phyloP scores from a whole-genome alignment of 1,140 invertebrate species.

The Bombus turneri region DNA sequence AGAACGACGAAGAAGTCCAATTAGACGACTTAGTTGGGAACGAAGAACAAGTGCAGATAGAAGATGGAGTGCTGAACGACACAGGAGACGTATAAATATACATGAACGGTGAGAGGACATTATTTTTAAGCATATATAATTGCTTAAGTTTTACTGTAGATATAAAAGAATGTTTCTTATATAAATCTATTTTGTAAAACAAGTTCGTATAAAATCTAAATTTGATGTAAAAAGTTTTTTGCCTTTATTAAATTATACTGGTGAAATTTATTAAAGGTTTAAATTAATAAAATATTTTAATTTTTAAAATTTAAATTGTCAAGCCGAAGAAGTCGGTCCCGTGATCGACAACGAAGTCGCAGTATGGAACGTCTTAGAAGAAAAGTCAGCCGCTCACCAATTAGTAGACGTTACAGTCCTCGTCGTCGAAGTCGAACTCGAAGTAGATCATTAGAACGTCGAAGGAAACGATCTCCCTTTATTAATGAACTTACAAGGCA shows the following conservation, averaged over 20 bases:
- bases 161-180: constrained; percentile 4
- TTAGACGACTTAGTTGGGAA: constrained; percentile 71
- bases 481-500: constrained; percentile 79
- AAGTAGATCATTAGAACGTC: constrained; percentile 73
- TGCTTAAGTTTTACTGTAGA: constrained; percentile 1
- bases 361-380: constrained; percentile 73
- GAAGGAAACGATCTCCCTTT: constrained; percentile 79
- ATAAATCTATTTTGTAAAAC: neutral
- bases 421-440: constrained; percentile 72
- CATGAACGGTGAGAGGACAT: constrained; percentile 76
- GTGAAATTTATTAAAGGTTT: constrained; percentile 1
- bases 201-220: neutral
- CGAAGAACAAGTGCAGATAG: constrained; percentile 71
- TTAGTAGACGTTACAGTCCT: constrained; percentile 67
- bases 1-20: constrained; percentile 70
- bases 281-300: constrained; percentile 64
- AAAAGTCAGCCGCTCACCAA: constrained; percentile 72
- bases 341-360: constrained; percentile 76
- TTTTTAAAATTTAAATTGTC: constrained; percentile 72
- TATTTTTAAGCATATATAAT: constrained; percentile 39
- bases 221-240: neutral
- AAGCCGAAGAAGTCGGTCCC: constrained; percentile 76
- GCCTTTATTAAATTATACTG: neutral
- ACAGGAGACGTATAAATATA: constrained; percentile 71
- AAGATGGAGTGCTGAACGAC: constrained; percentile 70